phyloP scores from a whole-genome alignment of 2,113 vertebrate species.

The Callionymus lyra region DNA sequence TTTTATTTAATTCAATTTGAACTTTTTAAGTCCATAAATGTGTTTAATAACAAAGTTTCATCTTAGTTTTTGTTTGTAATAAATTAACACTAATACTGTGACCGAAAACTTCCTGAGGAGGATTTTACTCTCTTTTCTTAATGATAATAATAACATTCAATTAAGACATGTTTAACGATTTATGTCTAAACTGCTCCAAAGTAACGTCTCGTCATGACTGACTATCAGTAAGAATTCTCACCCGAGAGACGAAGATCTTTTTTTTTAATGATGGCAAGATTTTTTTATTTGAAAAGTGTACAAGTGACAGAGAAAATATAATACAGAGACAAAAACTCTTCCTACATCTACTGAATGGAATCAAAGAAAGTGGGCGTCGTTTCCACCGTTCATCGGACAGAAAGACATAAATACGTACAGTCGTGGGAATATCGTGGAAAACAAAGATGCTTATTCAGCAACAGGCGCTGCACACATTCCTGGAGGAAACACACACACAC shows the following conservation, averaged over 20 bases:
- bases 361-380: slow-evolving; percentile 15
- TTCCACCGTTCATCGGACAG: slow-evolving; percentile 15
- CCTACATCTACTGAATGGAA: slow-evolving; percentile 29
- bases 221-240: slow-evolving; percentile 5
- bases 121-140: no score
- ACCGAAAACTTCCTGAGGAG: no score
- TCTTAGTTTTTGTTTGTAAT: no score
- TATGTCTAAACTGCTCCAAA: no score
- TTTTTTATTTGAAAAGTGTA: slow-evolving; percentile 71
- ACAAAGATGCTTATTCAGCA: slow-evolving; percentile 1
- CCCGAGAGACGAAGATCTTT: no score
- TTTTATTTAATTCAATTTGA: no score
- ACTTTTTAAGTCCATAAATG: no score
- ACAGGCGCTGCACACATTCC: slow-evolving; percentile 1
- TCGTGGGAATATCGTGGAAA: slow-evolving; percentile 13
- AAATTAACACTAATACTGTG: no score
- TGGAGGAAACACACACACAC: not conserved
- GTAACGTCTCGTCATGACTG: no score
- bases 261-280: slow-evolving; percentile 37
- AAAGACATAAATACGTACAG: slow-evolving; percentile 36
- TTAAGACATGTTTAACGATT: no score
- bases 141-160: no score
- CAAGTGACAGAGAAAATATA: slow-evolving; percentile 64
- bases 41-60: no score
- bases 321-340: slow-evolving; percentile 41